Base-by-base conservation (phyloP, 2,888 invertebrate genomes). In the Pemphredon lugubris region DNA sequence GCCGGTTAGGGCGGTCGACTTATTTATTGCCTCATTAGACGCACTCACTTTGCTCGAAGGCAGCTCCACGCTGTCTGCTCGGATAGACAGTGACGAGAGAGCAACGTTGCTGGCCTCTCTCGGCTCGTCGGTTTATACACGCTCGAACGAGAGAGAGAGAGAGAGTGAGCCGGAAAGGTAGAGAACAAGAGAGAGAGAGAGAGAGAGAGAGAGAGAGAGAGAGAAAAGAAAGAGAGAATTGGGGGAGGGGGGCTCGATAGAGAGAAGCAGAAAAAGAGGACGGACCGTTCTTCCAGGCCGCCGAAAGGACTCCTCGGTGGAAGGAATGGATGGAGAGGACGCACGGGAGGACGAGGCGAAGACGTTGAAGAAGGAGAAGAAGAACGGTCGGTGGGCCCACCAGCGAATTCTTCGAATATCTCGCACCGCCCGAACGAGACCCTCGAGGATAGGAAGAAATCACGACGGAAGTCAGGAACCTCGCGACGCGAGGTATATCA, bases 21-120 rank as follows among this genome's bases (percentile, higher is more conserved):
- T 89, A 89, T 89, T 89, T 89, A 89, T 89, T 88, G 89, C 89
- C 88, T 89, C 89, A 89, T 89, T 89, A 89, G 88, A 88, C 86
- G 89, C 88, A 88, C 88, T 87, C 88, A 87, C 88, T 88, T 87
- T 84, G 87, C 88, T 86, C 85, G 83, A 83, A 86, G 86, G 83
- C 85, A 87, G 87, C 89, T 87, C 88, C 89, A 89, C 89, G 89
- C 89, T 89, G 89, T 89, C 89, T 89, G 88, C 87, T 87, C 87
- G 86, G 88, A 89, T 89, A 88, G 89, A 89, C 89, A 89, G 87
- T 89, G 89, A 89, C 89, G 89, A 88, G 88, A 88, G 87, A 75
- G 81, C 76, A 75, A 63, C 82, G 78, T 81, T 66, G 73, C 77
- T 82, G 73, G 75, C 73, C 80, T 81, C 77, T 66, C 79, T 80